Conservation (phyloP, 1,140 invertebrate genomes). For the Eulimnadia texana region DNA sequence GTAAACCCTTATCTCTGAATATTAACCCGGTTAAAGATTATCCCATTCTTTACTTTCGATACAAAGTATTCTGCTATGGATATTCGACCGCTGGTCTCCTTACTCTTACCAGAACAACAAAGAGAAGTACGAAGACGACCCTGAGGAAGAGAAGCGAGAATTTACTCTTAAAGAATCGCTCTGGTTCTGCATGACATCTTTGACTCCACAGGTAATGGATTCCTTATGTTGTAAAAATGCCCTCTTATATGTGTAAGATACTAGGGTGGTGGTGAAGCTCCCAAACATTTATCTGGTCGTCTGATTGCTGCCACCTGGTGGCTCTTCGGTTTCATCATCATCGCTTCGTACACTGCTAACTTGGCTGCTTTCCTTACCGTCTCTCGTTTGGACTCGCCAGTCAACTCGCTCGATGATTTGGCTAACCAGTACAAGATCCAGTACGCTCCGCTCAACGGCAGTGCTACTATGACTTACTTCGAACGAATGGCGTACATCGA, state of each 20-base stretch:
- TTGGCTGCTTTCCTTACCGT: slow-evolving; percentile 88
- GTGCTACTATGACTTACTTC: slow-evolving; percentile 82
- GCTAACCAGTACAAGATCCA: slow-evolving; percentile 91
- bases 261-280: slow-evolving; percentile 91
- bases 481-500: slow-evolving; percentile 93
- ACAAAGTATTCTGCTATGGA: slow-evolving; percentile 73
- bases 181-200: slow-evolving; percentile 97
- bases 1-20: slow-evolving; percentile 29
- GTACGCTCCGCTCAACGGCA: slow-evolving; percentile 74
- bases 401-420: slow-evolving; percentile 82
- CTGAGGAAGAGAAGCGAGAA: slow-evolving; percentile 73
- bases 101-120: slow-evolving; percentile 92
- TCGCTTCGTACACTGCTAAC: slow-evolving; percentile 96
- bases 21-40: neutral
- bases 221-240: neutral
- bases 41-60: neutral
- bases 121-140: slow-evolving; percentile 78
- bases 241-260: no score
- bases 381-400: slow-evolving; percentile 75
- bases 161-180: slow-evolving; percentile 92
- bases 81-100: slow-evolving; percentile 91
- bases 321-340: slow-evolving; percentile 95
- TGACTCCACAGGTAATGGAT: slow-evolving; percentile 69
- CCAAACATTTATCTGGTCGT: slow-evolving; percentile 81
- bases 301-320: slow-evolving; percentile 93